Conservation (phyloP, 2,888 invertebrate species). For the Drosophila birchii region DNA sequence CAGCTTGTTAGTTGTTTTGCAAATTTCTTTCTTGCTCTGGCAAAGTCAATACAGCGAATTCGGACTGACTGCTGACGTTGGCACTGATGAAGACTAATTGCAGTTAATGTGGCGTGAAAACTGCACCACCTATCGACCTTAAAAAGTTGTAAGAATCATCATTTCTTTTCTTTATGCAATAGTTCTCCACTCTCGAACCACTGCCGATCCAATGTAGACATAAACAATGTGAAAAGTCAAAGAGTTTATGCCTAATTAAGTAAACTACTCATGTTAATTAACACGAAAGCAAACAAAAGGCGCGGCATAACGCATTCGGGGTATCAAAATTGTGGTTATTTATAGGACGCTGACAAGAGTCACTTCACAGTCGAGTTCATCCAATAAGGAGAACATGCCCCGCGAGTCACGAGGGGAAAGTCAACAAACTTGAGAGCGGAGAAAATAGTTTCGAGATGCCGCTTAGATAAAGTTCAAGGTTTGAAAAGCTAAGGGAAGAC, state of each 20-base stretch:
- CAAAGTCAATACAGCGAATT: conserved; percentile 46
- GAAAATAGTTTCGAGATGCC: conserved; percentile 23
- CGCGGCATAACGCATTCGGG: conserved; percentile 22
- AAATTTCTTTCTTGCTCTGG: conserved; percentile 29
- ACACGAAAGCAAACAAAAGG: conserved; percentile 68
- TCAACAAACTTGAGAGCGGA: conserved; percentile 62
- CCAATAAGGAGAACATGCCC: conserved; percentile 58
- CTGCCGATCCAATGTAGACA: conserved; percentile 46
- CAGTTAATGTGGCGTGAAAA: conserved; percentile 69
- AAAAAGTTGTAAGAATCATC: conserved; percentile 18
- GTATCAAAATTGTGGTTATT: conserved; percentile 29
- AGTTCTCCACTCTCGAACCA: conserved; percentile 8
- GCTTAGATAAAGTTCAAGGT: conserved; percentile 28
- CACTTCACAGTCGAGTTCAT: conserved; percentile 60
- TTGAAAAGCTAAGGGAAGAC: neutral
- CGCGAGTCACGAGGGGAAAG: conserved; percentile 50
- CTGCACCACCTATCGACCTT: conserved; percentile 60
- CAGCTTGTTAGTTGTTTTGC: conserved; percentile 56
- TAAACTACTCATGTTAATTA: conserved; percentile 78
- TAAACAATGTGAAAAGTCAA: conserved; percentile 57
- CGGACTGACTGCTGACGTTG: conserved; percentile 57
- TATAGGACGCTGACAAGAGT: conserved; percentile 36
- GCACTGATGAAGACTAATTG: conserved; percentile 77
- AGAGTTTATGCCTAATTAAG: conserved; percentile 71
- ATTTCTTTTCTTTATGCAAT: conserved; percentile 5